Conservation (phyloP, 1,140 invertebrate species). For the Metaphire vulgaris region DNA sequence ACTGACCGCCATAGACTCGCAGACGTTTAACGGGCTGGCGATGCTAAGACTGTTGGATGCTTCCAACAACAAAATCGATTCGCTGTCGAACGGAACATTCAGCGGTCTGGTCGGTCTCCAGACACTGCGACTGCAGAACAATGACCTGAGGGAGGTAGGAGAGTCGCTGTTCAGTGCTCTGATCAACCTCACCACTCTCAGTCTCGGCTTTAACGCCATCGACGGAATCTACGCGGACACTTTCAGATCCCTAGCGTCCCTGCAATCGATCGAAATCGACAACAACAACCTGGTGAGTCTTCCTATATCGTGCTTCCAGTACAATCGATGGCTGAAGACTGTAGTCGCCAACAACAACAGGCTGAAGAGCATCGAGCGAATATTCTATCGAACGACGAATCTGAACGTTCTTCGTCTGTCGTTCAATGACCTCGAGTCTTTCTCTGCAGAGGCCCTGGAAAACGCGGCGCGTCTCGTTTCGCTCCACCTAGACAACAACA, state of each 20-base stretch:
- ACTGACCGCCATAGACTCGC: not conserved
- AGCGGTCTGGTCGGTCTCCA: not conserved
- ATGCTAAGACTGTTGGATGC: not conserved
- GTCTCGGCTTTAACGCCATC: not conserved
- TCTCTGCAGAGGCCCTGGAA: not conserved
- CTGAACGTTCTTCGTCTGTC: not conserved
- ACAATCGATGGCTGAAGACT: not conserved
- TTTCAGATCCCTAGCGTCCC: not conserved
- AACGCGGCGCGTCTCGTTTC: not conserved
- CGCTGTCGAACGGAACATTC: not conserved
- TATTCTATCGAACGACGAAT: not conserved
- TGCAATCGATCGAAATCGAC: not conserved
- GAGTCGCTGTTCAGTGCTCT: not conserved
- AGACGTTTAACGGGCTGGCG: not conserved
- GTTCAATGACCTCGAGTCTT: not conserved
- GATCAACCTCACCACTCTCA: not conserved
- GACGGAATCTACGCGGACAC: not conserved
- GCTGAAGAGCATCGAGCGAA: not conserved
- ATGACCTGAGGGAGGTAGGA: not conserved
- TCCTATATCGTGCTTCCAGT: not conserved
- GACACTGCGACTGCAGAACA: not conserved
- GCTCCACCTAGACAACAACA: not conserved
- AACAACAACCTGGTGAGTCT: not conserved
- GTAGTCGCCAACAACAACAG: not conserved
- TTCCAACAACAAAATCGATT: not conserved